A percentile compares a stretch with the other conserved stretches of the same genome.
These are phyloP conservation scores for Etheostoma spectabile DNA, from an alignment of 2,113 vertebrate genomes.

Conservation along the genomic window DNA sequence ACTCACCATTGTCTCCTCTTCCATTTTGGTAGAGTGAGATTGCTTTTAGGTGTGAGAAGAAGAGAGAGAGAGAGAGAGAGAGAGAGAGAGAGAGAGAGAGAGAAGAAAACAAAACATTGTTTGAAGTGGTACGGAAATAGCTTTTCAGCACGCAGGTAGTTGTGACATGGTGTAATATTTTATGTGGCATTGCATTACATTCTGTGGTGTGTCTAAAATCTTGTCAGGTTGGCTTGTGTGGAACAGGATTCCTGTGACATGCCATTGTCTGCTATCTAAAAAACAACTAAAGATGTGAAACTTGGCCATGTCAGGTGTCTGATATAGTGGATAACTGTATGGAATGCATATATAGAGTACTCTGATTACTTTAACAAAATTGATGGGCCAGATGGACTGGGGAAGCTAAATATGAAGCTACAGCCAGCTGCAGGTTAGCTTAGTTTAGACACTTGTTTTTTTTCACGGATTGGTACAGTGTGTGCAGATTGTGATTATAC, in stretches of 20 bases:
- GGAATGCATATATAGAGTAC: not conserved
- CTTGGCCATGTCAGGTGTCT: not conserved
- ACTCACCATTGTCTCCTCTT: not conserved
- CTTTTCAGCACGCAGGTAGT: constrained; percentile 3
- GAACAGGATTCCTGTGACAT: not conserved
- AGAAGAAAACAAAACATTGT: not conserved
- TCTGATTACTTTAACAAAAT: not conserved
- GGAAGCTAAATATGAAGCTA: not conserved
- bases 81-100: too few species aligned
- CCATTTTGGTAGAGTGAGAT: not conserved
- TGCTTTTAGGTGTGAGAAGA: not conserved
- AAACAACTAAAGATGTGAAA: not conserved
- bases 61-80: too few species aligned
- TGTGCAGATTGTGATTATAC: not conserved
- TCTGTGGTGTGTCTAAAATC: constrained; percentile 12
- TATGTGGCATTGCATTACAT: not conserved
- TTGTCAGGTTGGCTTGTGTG: not conserved
- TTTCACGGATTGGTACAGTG: not conserved
- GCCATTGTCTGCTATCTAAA: not conserved
- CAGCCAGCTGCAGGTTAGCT: not conserved
- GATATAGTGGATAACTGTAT: not conserved
- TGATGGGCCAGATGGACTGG: not conserved
- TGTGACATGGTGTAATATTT: constrained; percentile 25
- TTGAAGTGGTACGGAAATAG: constrained; percentile 28
- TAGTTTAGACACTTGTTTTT: not conserved